phyloP scores from a whole-genome alignment of 2,888 invertebrate genomes.

The Digitonthophagus gazella region DNA sequence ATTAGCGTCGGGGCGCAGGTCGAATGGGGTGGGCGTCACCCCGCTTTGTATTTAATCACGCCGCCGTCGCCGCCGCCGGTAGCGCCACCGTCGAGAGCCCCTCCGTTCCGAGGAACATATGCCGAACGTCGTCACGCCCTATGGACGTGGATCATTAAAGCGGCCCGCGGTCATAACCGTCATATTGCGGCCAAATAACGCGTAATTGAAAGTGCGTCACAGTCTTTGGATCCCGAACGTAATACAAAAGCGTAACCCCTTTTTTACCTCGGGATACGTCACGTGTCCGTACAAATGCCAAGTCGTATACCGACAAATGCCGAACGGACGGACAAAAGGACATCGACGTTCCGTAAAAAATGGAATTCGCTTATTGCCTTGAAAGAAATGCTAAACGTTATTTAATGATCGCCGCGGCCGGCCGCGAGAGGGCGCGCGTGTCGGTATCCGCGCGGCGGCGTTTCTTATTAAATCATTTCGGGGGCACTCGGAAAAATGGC shows the following conservation, averaged over 20 bases:
- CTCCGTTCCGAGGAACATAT: background rate
- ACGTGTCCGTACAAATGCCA: background rate
- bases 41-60: constrained; percentile 16
- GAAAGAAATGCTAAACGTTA: background rate
- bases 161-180: constrained; percentile 1
- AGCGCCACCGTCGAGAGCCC: background rate
- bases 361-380: background rate
- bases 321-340: background rate
- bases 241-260: background rate
- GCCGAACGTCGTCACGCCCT: background rate
- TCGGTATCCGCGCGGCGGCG: background rate
- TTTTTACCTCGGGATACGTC: background rate
- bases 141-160: background rate
- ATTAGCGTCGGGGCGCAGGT: background rate
- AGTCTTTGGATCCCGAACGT: no score
- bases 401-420: background rate
- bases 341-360: background rate
- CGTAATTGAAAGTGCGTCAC: background rate
- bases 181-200: background rate
- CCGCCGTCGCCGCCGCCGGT: constrained; percentile 1
- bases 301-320: no score
- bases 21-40: constrained; percentile 16
- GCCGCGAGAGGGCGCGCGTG: background rate
- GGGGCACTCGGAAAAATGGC: background rate
- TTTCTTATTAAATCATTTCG: background rate